phyloP scores from a whole-genome alignment of 2,113 vertebrate species.

The Channa argus region DNA sequence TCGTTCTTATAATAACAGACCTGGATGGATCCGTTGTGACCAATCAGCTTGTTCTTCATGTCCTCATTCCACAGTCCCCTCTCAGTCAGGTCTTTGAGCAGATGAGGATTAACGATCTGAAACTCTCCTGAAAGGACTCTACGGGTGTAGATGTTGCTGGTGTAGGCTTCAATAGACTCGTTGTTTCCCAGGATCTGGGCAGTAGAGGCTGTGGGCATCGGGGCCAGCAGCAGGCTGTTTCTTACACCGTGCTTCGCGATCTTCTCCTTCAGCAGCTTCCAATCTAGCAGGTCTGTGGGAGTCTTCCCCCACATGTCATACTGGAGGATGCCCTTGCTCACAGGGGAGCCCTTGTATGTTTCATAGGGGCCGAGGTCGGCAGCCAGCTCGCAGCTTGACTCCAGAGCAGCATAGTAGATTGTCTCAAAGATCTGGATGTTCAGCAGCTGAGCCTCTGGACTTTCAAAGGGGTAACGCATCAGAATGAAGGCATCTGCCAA shows the following conservation, averaged over 20 bases:
- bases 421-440: constrained; percentile 98
- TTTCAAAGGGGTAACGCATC: constrained; percentile 95
- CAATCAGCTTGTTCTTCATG: constrained; percentile 98
- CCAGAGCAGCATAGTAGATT: constrained; percentile 93
- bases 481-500: constrained; percentile 96
- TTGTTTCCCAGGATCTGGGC: constrained; percentile 99
- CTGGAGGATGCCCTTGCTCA: constrained; percentile 96
- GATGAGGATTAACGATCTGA: constrained; percentile 97
- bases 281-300: constrained; percentile 93
- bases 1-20: constrained; percentile 40
- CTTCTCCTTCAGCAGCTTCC: constrained; percentile 92
- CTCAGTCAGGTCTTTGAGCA: constrained; percentile 97
- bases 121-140: constrained; percentile 97
- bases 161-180: constrained; percentile 97
- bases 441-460: constrained; percentile 89
- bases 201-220: constrained; percentile 98
- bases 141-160: constrained; percentile 98
- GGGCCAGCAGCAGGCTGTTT: constrained; percentile 95
- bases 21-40: constrained; percentile 95
- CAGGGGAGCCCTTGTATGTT: constrained; percentile 91
- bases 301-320: constrained; percentile 96
- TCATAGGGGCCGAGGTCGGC: constrained; percentile 88
- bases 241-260: constrained; percentile 92
- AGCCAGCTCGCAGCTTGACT: constrained; percentile 94
- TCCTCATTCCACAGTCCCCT: constrained; percentile 93